A percentile compares a stretch with the other conserved stretches of the same genome.
Evolutionary conservation across 2,888 invertebrate genomes (phyloP).

Genomic region (Brenthis hecate): DNA sequence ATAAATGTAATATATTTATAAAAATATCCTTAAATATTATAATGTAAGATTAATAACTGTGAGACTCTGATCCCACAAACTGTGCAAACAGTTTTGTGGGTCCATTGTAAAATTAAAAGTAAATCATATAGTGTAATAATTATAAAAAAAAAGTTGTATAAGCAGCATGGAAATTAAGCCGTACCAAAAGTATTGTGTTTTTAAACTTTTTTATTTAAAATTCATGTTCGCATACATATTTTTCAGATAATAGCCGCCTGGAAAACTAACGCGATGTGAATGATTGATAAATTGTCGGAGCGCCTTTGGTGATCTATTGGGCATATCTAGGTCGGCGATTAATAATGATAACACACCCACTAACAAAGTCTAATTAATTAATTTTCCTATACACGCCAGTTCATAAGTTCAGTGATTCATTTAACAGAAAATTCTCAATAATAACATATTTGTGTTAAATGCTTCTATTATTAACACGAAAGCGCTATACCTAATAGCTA

Average conservation of each 20-base stretch:
- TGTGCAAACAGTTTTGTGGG: too few species aligned
- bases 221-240: constrained; percentile 19
- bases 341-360: constrained; percentile 43
- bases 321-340: constrained; percentile 39
- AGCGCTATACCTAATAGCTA: not conserved
- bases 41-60: too few species aligned
- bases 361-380: constrained; percentile 43
- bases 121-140: too few species aligned
- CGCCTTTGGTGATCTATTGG: constrained; percentile 59
- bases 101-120: too few species aligned
- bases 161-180: too few species aligned
- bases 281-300: constrained; percentile 58
- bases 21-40: too few species aligned
- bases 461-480: constrained; percentile 1
- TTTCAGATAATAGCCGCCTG: constrained; percentile 38
- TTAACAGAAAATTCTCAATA: constrained; percentile 24
- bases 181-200: too few species aligned
- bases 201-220: too few species aligned
- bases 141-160: too few species aligned
- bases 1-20: too few species aligned
- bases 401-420: constrained; percentile 22
- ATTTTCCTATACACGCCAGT: constrained; percentile 34
- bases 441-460: constrained; percentile 16
- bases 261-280: constrained; percentile 41
- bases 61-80: too few species aligned